A percentile compares a stretch with the other conserved stretches of the same genome.
Evolutionary conservation across 1,140 invertebrate species (phyloP).

Genomic region (Achroia grisella): DNA sequence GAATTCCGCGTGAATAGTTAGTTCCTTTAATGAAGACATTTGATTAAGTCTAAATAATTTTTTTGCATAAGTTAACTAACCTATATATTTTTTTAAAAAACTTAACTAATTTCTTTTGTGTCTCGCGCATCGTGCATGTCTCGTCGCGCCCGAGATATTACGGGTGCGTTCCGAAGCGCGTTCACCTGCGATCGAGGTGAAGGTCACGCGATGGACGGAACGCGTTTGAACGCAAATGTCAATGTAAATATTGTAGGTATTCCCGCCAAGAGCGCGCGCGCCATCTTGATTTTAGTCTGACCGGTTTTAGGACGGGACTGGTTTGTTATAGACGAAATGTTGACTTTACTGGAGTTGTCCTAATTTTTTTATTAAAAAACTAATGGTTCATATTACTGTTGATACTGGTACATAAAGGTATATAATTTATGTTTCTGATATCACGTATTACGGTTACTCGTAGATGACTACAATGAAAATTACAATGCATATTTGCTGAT

Average conservation of each 20-base stretch:
- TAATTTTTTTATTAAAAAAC: not conserved
- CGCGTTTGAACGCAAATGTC: not conserved
- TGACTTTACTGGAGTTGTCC: conserved; percentile 36
- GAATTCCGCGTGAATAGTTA: no score
- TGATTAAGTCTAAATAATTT: no score
- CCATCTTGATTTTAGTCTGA: conserved; percentile 53
- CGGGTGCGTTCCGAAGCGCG: conserved; percentile 27
- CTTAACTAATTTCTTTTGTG: no score
- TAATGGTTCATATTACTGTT: no score
- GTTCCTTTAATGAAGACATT: no score
- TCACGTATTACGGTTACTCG: no score
- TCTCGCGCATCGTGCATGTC: not conserved
- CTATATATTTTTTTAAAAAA: no score
- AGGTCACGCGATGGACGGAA: conserved; percentile 45
- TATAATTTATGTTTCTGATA: no score
- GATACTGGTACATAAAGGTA: not conserved
- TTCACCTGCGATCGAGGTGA: conserved; percentile 59
- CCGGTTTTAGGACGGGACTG: conserved; percentile 43
- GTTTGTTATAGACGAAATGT: conserved; percentile 32
- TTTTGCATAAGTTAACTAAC: no score
- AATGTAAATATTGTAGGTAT: conserved; percentile 29
- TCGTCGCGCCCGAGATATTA: conserved; percentile 17
- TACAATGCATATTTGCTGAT: no score
- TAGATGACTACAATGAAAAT: no score
- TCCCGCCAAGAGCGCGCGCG: conserved; percentile 28